These are phyloP conservation scores for Suricata suricatta DNA, from an alignment of 2,113 vertebrate genomes.

Conservation along the genomic window DNA sequence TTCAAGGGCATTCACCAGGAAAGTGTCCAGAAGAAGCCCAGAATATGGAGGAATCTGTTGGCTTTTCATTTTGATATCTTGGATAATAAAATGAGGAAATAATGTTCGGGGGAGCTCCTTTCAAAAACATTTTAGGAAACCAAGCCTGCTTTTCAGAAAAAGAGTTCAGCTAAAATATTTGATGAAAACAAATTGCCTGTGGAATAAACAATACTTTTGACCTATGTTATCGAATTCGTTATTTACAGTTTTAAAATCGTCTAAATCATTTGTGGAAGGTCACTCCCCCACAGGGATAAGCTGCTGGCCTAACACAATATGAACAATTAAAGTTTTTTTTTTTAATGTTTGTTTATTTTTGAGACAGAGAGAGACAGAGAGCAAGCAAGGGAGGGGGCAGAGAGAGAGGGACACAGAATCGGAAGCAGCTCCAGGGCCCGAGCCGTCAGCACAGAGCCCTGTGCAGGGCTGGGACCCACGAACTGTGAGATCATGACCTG, in stretches of 20 bases:
- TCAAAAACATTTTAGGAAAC: neutral
- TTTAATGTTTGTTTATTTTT: too few species aligned
- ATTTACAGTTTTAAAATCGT: neutral
- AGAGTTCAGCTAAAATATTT: neutral
- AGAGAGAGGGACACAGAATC: too few species aligned
- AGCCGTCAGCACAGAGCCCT: too few species aligned
- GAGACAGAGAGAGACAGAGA: too few species aligned
- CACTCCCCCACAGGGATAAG: neutral
- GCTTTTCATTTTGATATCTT: neutral
- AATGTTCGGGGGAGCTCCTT: neutral
- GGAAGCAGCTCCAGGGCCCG: too few species aligned
- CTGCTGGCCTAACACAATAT: accelerated
- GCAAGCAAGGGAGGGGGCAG: too few species aligned
- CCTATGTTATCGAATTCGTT: neutral
- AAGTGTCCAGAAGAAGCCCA: neutral
- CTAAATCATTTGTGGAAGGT: neutral
- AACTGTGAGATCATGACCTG: too few species aligned
- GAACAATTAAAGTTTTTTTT: neutral
- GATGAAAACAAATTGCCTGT: neutral
- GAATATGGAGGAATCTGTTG: neutral
- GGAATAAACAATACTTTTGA: neutral
- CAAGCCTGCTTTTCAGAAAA: neutral
- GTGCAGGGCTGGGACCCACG: too few species aligned
- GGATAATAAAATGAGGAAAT: neutral
- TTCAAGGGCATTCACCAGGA: neutral